Percentiles rank a stretch among this genome's conserved stretches.
Conservation (phyloP, 2,888 invertebrate genomes). For the Pristionchus exspectatus region DNA sequence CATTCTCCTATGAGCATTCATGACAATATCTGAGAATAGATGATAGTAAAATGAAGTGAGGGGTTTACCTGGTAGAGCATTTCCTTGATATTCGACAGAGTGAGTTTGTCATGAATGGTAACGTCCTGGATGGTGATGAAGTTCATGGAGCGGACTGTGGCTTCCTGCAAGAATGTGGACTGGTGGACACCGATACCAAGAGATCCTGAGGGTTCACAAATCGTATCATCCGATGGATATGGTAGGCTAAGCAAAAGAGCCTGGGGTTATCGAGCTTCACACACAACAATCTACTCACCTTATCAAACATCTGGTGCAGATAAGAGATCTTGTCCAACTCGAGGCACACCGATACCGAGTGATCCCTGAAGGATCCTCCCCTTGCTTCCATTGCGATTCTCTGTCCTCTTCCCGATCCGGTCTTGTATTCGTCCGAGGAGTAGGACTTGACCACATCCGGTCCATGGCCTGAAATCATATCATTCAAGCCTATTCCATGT, state of each 20-base stretch:
- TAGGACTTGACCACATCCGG: conserved; percentile 59
- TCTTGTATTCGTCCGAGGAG: conserved; percentile 63
- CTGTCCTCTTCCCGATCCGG: conserved; percentile 64
- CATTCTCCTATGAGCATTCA: no score
- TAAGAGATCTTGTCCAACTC: conserved; percentile 88
- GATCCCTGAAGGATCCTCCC: conserved; percentile 88
- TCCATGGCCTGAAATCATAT: not conserved
- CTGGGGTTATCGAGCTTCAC: no score
- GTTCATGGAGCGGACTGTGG: conserved; percentile 85
- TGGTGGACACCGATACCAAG: no score
- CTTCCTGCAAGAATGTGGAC: conserved; percentile 19
- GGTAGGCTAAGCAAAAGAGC: no score
- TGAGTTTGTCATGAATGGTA: conserved; percentile 91
- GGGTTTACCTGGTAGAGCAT: conserved; percentile 90
- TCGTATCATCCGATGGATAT: no score
- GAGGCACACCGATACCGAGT: conserved; percentile 89
- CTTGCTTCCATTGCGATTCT: conserved; percentile 71
- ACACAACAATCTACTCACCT: not conserved
- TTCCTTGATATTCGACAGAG: conserved; percentile 93
- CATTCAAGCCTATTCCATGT: no score
- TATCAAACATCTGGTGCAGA: conserved; percentile 91
- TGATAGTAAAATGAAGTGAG: no score
- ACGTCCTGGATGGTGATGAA: conserved; percentile 91
- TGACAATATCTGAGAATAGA: no score
- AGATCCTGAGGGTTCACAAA: no score